A percentile compares a stretch with the other conserved stretches of the same genome.
phyloP scores from a whole-genome alignment of 2,113 vertebrate species.

The Danionella cerebrum region DNA sequence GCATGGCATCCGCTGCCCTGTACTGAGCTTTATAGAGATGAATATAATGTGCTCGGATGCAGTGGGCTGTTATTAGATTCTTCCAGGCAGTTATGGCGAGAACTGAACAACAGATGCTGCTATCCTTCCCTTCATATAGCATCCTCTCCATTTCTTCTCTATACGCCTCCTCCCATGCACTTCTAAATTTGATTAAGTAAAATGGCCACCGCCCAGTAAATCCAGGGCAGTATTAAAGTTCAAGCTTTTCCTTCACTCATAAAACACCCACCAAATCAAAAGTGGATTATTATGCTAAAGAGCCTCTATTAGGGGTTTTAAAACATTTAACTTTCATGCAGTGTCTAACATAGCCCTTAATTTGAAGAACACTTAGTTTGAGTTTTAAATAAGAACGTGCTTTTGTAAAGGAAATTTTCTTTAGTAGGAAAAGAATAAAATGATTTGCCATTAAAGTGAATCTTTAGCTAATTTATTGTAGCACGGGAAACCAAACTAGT shows the following conservation, averaged over 20 bases:
- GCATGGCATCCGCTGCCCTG: not conserved
- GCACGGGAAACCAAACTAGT: too few relatives aligned
- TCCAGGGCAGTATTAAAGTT: slow-evolving; percentile 6
- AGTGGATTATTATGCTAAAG: not conserved
- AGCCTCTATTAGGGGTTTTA: too few relatives aligned
- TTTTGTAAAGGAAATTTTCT: too few relatives aligned
- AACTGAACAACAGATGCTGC: slow-evolving; percentile 2
- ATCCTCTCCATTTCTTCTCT: not conserved
- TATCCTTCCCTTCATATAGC: not conserved
- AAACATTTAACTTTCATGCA: too few relatives aligned
- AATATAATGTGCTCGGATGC: slow-evolving; percentile 20
- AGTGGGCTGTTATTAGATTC: slow-evolving; percentile 15
- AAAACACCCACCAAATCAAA: not conserved
- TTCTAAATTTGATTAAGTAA: not conserved
- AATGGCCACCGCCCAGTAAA: slow-evolving; percentile 1
- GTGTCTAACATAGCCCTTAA: too few relatives aligned
- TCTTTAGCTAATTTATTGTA: too few relatives aligned
- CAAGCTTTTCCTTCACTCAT: not conserved
- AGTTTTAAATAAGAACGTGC: too few relatives aligned
- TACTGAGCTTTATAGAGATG: slow-evolving; percentile 16
- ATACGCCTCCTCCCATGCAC: not conserved
- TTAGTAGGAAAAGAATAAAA: too few relatives aligned
- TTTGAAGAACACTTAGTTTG: too few relatives aligned
- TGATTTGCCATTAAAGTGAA: too few relatives aligned
- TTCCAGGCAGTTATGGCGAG: not conserved